A percentile compares a stretch with the other conserved stretches of the same genome.
Conservation (phyloP, 2,797 vertebrate genomes). For the Buphagus erythrorhynchus region DNA sequence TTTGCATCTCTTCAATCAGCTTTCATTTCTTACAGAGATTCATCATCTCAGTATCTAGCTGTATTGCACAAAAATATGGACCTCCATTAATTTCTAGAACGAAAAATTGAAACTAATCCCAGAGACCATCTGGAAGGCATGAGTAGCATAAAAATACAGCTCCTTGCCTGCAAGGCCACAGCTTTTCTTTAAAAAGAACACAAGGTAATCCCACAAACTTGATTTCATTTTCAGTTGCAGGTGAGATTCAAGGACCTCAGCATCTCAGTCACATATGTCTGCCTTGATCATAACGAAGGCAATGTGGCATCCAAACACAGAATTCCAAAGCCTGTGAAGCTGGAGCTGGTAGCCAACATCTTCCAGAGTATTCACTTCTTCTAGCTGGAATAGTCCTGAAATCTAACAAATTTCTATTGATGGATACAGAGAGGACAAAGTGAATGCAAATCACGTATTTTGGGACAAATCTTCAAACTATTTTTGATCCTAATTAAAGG, state of each 20-base stretch:
- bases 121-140: constrained; percentile 33
- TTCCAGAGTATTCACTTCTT: neutral
- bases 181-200: neutral
- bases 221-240: neutral
- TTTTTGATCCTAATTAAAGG: constrained; percentile 32
- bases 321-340: neutral
- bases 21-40: constrained; percentile 38
- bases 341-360: neutral
- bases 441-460: neutral
- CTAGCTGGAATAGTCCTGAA: neutral
- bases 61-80: constrained; percentile 29
- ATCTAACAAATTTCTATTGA: neutral
- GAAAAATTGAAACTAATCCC: constrained; percentile 38
- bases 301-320: fast-evolving
- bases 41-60: constrained; percentile 14
- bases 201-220: neutral
- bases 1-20: constrained; percentile 63
- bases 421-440: neutral
- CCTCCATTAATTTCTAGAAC: constrained; percentile 43
- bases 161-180: neutral
- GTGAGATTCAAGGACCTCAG: neutral
- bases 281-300: neutral
- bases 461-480: neutral
- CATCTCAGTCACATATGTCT: neutral
- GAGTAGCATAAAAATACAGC: neutral